Percentiles rank a stretch among this genome's conserved stretches.
These are phyloP conservation scores for Bellardia pandia DNA, from an alignment of 2,888 invertebrate genomes.

Conservation along the genomic window DNA sequence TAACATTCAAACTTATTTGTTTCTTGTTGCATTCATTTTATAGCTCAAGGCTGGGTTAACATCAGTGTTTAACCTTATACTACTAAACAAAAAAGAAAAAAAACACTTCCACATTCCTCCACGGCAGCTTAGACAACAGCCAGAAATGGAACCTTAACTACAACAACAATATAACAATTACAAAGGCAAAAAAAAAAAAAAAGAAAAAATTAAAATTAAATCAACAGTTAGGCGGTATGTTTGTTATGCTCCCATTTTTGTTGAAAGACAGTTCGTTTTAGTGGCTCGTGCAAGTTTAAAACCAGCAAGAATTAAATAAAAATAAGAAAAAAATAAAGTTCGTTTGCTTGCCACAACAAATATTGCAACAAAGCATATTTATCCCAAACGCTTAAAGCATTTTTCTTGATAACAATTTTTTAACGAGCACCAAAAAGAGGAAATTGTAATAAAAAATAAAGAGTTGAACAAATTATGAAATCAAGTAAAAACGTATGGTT, in stretches of 20 bases:
- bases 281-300: background rate
- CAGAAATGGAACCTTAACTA: slow-evolving; percentile 9
- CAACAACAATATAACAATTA: slow-evolving; percentile 7
- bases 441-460: background rate
- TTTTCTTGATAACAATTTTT: background rate
- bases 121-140: slow-evolving; percentile 36
- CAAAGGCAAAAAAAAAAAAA: background rate
- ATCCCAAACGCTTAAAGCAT: slow-evolving; percentile 56
- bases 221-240: slow-evolving; percentile 45
- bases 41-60: slow-evolving; percentile 54
- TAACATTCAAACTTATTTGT: too few species aligned
- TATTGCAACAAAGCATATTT: slow-evolving; percentile 61
- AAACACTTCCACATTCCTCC: slow-evolving; percentile 41
- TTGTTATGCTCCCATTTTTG: background rate
- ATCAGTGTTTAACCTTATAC: slow-evolving; percentile 25
- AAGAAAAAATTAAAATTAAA: slow-evolving; percentile 11
- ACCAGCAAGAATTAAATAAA: background rate
- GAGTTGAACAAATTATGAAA: background rate
- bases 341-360: slow-evolving; percentile 37
- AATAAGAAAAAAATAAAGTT: background rate
- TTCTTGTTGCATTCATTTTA: background rate
- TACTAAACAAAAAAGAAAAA: background rate
- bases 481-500: background rate
- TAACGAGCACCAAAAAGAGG: background rate
- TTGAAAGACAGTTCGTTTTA: background rate